Evolutionary conservation across 2,113 vertebrate species (phyloP).

Genomic region (Astatotilapia flaviijosephi): DNA sequence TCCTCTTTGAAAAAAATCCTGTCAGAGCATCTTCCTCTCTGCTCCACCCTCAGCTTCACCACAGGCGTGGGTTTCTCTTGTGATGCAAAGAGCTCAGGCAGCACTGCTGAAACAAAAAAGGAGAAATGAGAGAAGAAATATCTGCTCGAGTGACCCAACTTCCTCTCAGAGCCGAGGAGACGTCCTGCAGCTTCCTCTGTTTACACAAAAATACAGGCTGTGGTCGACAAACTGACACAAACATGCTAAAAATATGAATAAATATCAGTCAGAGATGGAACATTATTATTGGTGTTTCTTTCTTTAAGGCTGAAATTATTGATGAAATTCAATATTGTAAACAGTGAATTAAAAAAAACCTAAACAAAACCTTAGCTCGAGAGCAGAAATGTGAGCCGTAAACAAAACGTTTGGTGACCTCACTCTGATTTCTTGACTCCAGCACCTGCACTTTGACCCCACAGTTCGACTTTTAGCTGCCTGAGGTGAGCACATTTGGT

Average conservation of each 20-base stretch:
- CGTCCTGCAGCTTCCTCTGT: neutral
- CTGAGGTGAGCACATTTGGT: neutral
- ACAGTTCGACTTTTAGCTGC: neutral
- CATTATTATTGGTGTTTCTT: neutral
- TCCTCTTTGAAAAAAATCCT: neutral
- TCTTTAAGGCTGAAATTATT: neutral
- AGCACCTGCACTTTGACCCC: neutral
- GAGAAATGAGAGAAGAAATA: conserved; percentile 26
- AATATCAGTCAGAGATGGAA: neutral
- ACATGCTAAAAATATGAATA: neutral
- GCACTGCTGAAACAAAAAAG: conserved; percentile 27
- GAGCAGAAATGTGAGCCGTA: neutral
- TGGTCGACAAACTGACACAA: neutral
- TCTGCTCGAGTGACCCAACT: conserved; percentile 18
- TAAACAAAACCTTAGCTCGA: accelerated
- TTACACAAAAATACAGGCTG: neutral
- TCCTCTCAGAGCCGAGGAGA: neutral
- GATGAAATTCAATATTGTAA: neutral
- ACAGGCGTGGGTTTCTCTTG: neutral
- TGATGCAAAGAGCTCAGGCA: neutral
- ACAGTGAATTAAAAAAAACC: neutral
- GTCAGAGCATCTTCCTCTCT: neutral
- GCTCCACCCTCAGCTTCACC: neutral
- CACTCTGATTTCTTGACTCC: neutral
- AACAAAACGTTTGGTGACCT: neutral